Conservation (phyloP, 2,888 invertebrate species). For the Zhuqinia jingwanae region DNA sequence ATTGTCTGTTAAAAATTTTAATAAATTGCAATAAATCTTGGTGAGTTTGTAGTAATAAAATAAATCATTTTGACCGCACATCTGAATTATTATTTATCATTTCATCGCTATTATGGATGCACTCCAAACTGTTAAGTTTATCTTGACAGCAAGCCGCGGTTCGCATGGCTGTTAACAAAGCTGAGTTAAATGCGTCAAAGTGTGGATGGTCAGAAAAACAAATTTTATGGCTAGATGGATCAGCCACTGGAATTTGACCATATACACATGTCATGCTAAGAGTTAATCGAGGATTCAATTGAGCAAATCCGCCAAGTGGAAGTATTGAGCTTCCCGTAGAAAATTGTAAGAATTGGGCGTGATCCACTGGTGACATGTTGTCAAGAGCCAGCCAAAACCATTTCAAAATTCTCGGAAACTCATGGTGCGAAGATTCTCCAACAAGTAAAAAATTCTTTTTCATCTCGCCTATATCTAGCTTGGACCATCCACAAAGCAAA, state of each 20-base stretch:
- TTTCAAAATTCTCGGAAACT: slow-evolving; percentile 81
- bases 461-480: slow-evolving; percentile 27
- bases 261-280: slow-evolving; percentile 81
- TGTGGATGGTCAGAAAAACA: slow-evolving; percentile 82
- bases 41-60: too few species aligned
- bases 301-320: slow-evolving; percentile 82
- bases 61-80: too few species aligned
- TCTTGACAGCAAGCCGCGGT: slow-evolving; percentile 82
- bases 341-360: slow-evolving; percentile 82
- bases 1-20: too few species aligned
- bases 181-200: slow-evolving; percentile 81
- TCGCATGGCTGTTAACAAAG: slow-evolving; percentile 80
- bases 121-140: slow-evolving; percentile 3
- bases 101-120: neutral
- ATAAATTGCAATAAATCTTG: too few species aligned
- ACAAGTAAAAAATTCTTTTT: slow-evolving; percentile 9
- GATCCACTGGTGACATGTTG: slow-evolving; percentile 82
- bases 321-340: slow-evolving; percentile 82
- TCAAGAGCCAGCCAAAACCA: slow-evolving; percentile 83
- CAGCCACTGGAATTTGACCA: slow-evolving; percentile 82
- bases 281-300: slow-evolving; percentile 81
- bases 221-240: slow-evolving; percentile 82
- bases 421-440: slow-evolving; percentile 75
- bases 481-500: slow-evolving; percentile 57
- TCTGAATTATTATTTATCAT: neutral